Conservation (phyloP, 2,797 vertebrate species). For the Pseudochirops corinnae region DNA sequence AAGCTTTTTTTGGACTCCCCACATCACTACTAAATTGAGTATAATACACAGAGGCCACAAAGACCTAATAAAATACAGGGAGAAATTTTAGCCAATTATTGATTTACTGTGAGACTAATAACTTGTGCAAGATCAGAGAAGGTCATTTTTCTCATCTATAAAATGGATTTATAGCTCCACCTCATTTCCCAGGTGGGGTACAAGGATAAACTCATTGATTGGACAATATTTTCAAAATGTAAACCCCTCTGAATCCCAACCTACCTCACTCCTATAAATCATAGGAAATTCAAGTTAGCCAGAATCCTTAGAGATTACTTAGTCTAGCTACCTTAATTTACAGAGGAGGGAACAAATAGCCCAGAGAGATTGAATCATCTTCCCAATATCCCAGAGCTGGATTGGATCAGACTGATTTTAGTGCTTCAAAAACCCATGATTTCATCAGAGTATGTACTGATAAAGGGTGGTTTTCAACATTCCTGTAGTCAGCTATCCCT, state of each 20-base stretch:
- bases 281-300: not conserved
- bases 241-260: not conserved
- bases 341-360: not conserved
- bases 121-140: not conserved
- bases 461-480: not conserved
- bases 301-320: not conserved
- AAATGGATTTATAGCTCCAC: slow-evolving; percentile 3
- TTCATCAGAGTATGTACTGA: not conserved
- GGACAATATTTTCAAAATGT: slow-evolving; percentile 11
- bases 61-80: slow-evolving; percentile 15
- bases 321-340: not conserved
- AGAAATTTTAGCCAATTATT: slow-evolving; percentile 25
- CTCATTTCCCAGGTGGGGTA: not conserved
- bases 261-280: not conserved
- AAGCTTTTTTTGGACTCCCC: not conserved
- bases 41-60: not conserved
- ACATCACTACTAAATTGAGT: not conserved
- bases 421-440: not conserved
- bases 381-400: not conserved
- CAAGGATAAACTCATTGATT: not conserved
- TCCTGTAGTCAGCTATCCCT: not conserved
- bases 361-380: not conserved
- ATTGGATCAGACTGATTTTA: not conserved
- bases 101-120: slow-evolving; percentile 18
- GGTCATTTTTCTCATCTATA: not conserved